Base-by-base conservation (phyloP, 2,888 invertebrate genomes). In the Drosophila birchii region DNA sequence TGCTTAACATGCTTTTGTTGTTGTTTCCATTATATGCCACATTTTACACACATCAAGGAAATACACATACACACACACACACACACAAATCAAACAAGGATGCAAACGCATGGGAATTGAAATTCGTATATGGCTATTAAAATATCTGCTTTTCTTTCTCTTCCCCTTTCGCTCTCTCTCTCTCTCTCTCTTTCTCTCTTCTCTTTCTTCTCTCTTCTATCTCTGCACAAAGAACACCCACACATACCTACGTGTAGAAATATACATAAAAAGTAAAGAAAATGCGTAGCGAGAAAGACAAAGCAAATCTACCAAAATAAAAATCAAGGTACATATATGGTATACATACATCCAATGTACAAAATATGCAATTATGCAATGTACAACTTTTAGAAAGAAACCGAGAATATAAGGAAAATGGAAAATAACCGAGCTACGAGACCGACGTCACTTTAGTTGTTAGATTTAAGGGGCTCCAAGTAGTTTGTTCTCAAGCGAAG, bases 121-220 rank as follows among this genome's bases (percentile, higher is more conserved):
- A 81, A 66, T 85, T 83, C 56, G 71, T 85, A 62, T 73, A 85
- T 69, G 86, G 63, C 80, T 76, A 87, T 83, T 80, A 80, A 83
- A 83, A 79, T 81, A 81, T 86, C 57, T 77, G 85, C 67, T 83
- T 83, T 76, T 62, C 67, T 59, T 72, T 66, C 74, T 61, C 62
- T 32, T 23, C 45, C 49, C 26, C 51, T 59, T 26, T 69, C 41
- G 53, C 32, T 53, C 11, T 63, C 41, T 51, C n/a, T 51, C 34
- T 61, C 38, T 72, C 18, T 80, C 36, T 51, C 39, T 56, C 18
- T 71, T 12, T 74, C 12, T 54, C 7, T 7, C 60, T 12, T 73
- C 62, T 74, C 16, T 75, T 67, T 62, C 41, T 73, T 54, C 26
- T 51, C 14, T 60, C 23, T 71, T 69, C n/a, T 51, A 56, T 57